Evolutionary conservation across 2,888 invertebrate species (phyloP), one percentile per base, ranked within the genome.

Genomic region (Drosophila ustulata): DNA sequence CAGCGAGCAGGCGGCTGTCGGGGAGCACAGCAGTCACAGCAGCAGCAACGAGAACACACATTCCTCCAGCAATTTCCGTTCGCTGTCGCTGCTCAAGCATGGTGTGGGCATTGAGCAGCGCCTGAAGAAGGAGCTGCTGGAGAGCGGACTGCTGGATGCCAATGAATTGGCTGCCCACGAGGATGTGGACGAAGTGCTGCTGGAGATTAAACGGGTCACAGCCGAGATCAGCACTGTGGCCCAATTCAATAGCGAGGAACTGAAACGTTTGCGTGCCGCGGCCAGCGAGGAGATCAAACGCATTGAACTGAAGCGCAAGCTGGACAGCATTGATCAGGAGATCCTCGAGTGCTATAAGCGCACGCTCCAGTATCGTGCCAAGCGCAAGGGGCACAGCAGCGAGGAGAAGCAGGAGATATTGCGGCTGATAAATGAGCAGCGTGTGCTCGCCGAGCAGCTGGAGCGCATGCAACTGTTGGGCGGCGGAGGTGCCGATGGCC

Each of bases 181-280:
- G 7, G 95, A 96, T 3, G 96, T 97, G 86, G 97, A 98, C 93
- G 98, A 98, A 92, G 96, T 98, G 85, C 93, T 97, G 73, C 93
- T 94, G 8, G 98, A 98, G 93, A 96, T 98, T 11, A 96, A 96
- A 89, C 95, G 96, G 85, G 97, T 98, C 80, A 97, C 97, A 88
- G 95, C 96, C 65, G 97, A 98, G 92, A 92, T 97, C 18, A 94
- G 94, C 53, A 94, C 95, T 25, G 94, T 97, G 6, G 95, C 97
- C 75, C 95, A 95, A 92, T 96, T 97, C 90, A 98, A 98, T 91
- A 94, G 95, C 72, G 93, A 94, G 28, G 95, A 96, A 86, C 93
- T 97, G 23, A 95, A 95, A 80, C 94, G 94, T 64, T 92, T 97
- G 2, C 94, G 96, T 66, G 94, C 94, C 49, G 93, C 95, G 25